Conservation (phyloP, 2,113 vertebrate genomes). For the Corynorhinus townsendii region DNA sequence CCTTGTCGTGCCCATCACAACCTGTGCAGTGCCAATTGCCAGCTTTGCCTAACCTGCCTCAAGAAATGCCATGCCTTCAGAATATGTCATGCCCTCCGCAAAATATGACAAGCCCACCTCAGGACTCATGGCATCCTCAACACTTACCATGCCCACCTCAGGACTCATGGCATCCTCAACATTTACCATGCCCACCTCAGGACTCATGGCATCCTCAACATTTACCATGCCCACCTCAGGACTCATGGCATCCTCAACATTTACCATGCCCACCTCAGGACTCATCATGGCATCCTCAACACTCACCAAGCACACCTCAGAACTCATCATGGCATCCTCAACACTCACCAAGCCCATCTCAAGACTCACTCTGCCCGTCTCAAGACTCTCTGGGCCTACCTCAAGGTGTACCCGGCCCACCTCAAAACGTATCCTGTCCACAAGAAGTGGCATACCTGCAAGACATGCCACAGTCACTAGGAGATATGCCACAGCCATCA, state of each 20-base stretch:
- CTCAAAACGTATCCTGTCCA: background rate
- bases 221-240: background rate
- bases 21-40: background rate
- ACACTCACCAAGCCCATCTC: background rate
- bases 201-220: background rate
- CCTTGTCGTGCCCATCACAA: constrained; percentile 25
- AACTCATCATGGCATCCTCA: background rate
- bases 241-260: background rate
- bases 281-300: background rate
- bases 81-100: background rate
- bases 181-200: background rate
- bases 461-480: background rate
- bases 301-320: background rate
- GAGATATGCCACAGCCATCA: background rate
- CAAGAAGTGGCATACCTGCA: background rate
- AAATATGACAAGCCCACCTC: background rate
- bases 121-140: background rate
- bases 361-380: background rate
- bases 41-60: background rate
- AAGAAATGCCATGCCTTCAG: constrained; percentile 27
- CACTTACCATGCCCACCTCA: background rate
- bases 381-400: background rate
- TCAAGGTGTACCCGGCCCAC: background rate
- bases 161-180: background rate
- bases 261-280: background rate